Conservation (phyloP, 2,113 vertebrate genomes). For the Alces alces region DNA sequence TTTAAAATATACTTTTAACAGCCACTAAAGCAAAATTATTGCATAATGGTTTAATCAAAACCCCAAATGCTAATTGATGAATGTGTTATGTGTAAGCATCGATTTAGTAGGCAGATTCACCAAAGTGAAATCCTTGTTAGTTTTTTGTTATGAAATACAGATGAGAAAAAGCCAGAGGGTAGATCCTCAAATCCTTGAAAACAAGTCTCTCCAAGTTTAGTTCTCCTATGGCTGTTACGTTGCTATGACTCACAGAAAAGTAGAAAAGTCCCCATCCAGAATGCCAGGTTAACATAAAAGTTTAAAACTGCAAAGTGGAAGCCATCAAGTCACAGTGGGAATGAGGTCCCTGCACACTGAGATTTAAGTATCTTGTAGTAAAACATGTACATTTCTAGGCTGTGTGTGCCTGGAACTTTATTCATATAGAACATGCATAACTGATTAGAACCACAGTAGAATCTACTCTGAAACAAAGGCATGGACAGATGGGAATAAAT, state of each 20-base stretch:
- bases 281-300: not conserved
- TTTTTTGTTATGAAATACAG: constrained; percentile 45
- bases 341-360: not conserved
- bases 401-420: not conserved
- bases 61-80: constrained; percentile 45
- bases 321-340: not conserved
- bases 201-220: not conserved
- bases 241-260: not conserved
- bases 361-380: not conserved
- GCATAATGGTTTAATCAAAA: constrained; percentile 55
- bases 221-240: not conserved
- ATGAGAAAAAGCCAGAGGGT: constrained; percentile 31
- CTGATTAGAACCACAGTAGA: not conserved
- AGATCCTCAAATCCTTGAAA: constrained; percentile 18
- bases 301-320: not conserved
- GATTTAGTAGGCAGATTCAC: constrained; percentile 35
- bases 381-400: not conserved
- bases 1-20: constrained; percentile 28
- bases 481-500: not conserved
- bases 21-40: not conserved
- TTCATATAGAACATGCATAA: not conserved
- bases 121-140: constrained; percentile 24
- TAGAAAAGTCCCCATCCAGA: not conserved
- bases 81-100: constrained; percentile 34
- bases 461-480: not conserved